Evolutionary conservation across 2,113 vertebrate genomes (phyloP).

Genomic region (Pan troglodytes): DNA sequence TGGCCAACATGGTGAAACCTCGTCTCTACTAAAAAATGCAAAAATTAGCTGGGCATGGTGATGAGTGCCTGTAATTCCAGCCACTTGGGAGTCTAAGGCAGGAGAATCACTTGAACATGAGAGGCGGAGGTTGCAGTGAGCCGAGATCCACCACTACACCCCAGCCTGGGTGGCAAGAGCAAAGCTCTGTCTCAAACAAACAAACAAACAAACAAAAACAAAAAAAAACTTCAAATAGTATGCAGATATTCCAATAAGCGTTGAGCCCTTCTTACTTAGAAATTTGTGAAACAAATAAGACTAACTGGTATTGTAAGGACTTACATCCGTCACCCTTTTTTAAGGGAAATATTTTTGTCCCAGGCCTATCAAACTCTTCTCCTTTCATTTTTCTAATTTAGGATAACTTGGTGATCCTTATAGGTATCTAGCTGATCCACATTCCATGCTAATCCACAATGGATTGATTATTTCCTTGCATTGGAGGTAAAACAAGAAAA

Average conservation of each 20-base stretch:
- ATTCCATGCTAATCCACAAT: background rate
- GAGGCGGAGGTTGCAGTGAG: too few relatives aligned
- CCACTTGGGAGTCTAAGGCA: too few relatives aligned
- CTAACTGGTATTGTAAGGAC: background rate
- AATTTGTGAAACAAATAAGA: background rate
- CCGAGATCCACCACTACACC: too few relatives aligned
- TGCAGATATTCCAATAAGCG: background rate
- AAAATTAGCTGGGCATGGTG: too few relatives aligned
- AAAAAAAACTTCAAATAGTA: background rate
- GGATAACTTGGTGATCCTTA: background rate
- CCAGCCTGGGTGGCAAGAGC: too few relatives aligned
- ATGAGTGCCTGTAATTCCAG: too few relatives aligned
- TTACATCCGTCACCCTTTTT: background rate
- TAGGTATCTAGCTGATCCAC: background rate
- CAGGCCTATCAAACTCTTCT: background rate
- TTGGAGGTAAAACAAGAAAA: background rate
- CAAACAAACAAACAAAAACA: too few relatives aligned
- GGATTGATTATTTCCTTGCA: background rate
- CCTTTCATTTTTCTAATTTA: background rate
- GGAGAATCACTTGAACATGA: too few relatives aligned
- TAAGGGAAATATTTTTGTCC: background rate
- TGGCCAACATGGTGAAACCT: too few relatives aligned
- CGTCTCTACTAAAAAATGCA: too few relatives aligned
- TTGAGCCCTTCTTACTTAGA: background rate
- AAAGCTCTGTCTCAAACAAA: too few relatives aligned